Evolutionary conservation across 2,888 invertebrate genomes (phyloP), one percentile per base, ranked within the genome.

Genomic region (Tridacna gigas): DNA sequence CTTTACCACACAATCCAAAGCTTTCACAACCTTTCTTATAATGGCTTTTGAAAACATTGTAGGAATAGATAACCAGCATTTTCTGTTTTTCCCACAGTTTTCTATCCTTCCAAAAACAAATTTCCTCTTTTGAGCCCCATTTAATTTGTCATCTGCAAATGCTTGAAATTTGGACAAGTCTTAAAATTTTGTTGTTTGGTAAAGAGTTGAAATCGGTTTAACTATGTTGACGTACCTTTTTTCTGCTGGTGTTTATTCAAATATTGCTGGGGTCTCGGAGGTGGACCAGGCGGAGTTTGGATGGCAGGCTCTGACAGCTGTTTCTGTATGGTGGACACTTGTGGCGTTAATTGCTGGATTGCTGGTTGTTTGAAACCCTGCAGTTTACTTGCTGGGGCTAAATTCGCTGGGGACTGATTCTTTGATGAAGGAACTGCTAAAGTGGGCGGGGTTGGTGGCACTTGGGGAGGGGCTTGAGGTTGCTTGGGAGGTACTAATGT

Each of bases 401-500:
- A 18, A 26, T 45, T 61, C 47, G 63, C 56, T 56, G 73, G 0
- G 69, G 25, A n/a, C 61, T 25, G 20, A 15, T 22, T 66, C 5
- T 25, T 66, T 26, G 25, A 26, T 26, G 28, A 7, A 7, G 74
- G 37, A 26, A 26, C 26, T 12, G 28, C 12, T 26, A 15, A 11
- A 12, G n/a, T 48, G 45, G 25, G 66, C 9, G 69, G 20, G 20
- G n/a, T n/a, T 22, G 20, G 47, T 0, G 47, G 73, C 26, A 60
- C 47, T 20, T 45, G 73, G 13, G 82, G 26, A 4, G 80, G 74
- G 63, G 81, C 73, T 67, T 74, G 74, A 51, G 66, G 56, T 37
- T 84, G 69, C 28, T 83, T 83, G 18, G 86, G 78, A 48, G 84
- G 79, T 22, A 85, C 84, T 0, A 87, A 67, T 18, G 80, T 82